Evolutionary conservation across 2,888 invertebrate species (phyloP), one percentile per base, ranked within the genome.

Genomic region (Agriopis aurantiaria): DNA sequence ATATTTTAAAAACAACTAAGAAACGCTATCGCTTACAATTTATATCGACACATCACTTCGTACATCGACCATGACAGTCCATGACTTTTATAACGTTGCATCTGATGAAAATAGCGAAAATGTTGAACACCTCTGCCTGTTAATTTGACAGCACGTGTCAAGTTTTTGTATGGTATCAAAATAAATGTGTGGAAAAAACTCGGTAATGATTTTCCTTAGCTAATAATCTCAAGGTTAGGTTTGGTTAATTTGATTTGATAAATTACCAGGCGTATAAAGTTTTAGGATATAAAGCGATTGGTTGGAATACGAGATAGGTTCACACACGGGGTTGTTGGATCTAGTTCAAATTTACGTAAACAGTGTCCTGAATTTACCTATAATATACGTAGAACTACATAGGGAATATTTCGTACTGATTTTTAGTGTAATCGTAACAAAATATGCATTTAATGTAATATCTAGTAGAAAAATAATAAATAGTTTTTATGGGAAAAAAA

Each of bases 31-130:
- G 72, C 78, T 81, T 74, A 48, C 74, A 51, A 55, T 70, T 77
- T 77, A 70, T 52, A 72, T 67, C 67, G 71, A 72, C 71, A 75
- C 76, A 81, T 83, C 73, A 67, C 75, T 73, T 73, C 82, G 87
- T 84, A 83, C 86, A 81, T 87, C 90, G 88, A 89, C 90, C 91
- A 86, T 87, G 88, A 88, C 83, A 87, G 84, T 70, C 85, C 85
- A 80, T 88, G 88, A 88, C 86, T 88, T 84, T 79, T 82, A 83
- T 78, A 79, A 76, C 82, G 78, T 81, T 78, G 49, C 65, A 58
- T 69, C 76, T 75, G 79, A 85, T 82, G 77, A 76, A 81, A 81
- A 85, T 78, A 77, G 83, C 82, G 78, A 82, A 82, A 85, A 83
- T 81, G 75, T 80, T 83, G 57, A 76, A 76, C 77, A 79, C 78